Evolutionary conservation across 2,888 invertebrate species (phyloP), one percentile per base, ranked within the genome.

Genomic region (Bombylius major): DNA sequence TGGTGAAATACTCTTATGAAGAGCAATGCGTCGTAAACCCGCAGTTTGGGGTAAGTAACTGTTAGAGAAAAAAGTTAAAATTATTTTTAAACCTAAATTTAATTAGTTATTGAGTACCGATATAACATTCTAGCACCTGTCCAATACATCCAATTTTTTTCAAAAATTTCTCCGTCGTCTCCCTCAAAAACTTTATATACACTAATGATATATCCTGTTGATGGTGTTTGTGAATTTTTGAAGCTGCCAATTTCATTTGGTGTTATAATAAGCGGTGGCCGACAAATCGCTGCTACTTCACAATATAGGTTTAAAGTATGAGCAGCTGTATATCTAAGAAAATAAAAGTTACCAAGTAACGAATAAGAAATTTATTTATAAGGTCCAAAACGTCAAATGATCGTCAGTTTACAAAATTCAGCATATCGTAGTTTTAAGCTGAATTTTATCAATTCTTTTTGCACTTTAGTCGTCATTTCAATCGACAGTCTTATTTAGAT

Each of bases 121-220:
- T 94, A 94, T 59, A 94, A 79, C 87, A 92, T 92, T 58, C 93
- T 79, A 7, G 94, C 94, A 13, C 94, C 93, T 33, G 93, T 93
- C 94, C 94, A 94, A 70, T 92, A 92, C 23, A 94, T 79, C 94
- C 94, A 94, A 75, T 94, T 93, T 65, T 89, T 82, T 73, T 94
- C 94, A 70, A 94, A 89, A 62, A 89, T 86, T 68, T 93, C 90
- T 53, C 91, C 84, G 72, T 94, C 94, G 70, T 94, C 93, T 45
- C 94, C 94, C 75, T 93, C 92, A 73, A 93, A 93, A 48, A 78
- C 82, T 79, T 91, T 91, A 76, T 92, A 94, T 66, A 94, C 90
- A 65, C 91, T 91, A 64, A 94, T 87, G 69, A 94, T 90, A 71
- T 89, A 94, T 51, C 92, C 94, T 33, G 93, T 92, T 61, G 86